phyloP scores from a whole-genome alignment of 2,888 invertebrate genomes.

The Cheilosia impressa region DNA sequence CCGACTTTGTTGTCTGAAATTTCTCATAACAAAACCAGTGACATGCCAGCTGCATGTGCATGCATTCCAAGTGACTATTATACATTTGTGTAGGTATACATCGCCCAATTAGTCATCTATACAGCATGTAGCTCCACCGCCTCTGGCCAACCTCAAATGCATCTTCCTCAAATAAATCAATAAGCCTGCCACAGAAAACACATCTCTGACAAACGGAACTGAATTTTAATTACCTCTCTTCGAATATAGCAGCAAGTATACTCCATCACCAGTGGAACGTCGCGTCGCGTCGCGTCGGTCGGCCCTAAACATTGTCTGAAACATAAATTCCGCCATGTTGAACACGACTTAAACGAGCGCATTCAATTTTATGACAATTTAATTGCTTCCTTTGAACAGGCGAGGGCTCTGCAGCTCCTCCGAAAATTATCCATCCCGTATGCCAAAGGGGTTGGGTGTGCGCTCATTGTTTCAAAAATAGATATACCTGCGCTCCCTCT shows the following conservation, averaged over 20 bases:
- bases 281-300: not conserved
- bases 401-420: slow-evolving; percentile 12
- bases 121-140: slow-evolving; percentile 3
- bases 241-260: not conserved
- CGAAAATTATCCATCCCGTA: not conserved
- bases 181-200: slow-evolving; percentile 43
- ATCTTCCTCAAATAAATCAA: slow-evolving; percentile 53
- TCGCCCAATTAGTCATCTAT: slow-evolving; percentile 38
- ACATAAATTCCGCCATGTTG: slow-evolving; percentile 63
- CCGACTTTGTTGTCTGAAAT: too few species aligned
- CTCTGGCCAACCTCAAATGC: slow-evolving; percentile 22
- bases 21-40: too few species aligned
- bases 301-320: slow-evolving; percentile 53
- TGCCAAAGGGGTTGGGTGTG: slow-evolving; percentile 28
- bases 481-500: slow-evolving; percentile 1
- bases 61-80: slow-evolving; percentile 10
- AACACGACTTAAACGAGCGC: slow-evolving; percentile 70
- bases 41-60: not conserved
- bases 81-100: not conserved
- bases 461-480: slow-evolving; percentile 63
- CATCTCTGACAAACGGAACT: slow-evolving; percentile 53
- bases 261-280: not conserved
- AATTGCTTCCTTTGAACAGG: slow-evolving; percentile 73
- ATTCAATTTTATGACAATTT: slow-evolving; percentile 74
- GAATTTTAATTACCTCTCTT: slow-evolving; percentile 61